Evolutionary conservation across 2,888 invertebrate species (phyloP).

Genomic region (Cosmopolites sordidus): DNA sequence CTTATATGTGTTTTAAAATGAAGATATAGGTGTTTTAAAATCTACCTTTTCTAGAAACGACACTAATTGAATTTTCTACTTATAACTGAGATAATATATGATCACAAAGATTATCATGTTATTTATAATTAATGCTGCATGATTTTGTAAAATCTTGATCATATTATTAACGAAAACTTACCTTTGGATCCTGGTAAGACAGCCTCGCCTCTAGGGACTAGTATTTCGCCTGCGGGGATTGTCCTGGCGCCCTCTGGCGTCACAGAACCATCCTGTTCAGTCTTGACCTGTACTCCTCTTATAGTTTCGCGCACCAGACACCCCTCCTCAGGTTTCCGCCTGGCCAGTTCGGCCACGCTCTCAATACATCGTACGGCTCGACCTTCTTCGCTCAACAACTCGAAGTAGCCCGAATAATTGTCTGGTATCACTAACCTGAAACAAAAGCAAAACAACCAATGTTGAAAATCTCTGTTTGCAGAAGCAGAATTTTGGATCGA

Average conservation of each 20-base stretch:
- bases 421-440: conserved; percentile 87
- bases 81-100: no score
- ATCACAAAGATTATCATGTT: no score
- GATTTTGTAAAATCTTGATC: no score
- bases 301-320: conserved; percentile 78
- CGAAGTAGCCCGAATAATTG: conserved; percentile 88
- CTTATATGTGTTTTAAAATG: no score
- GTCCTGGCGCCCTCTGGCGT: conserved; percentile 66
- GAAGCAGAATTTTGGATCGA: no score
- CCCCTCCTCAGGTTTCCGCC: conserved; percentile 67
- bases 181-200: conserved; percentile 62
- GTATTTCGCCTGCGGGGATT: conserved; percentile 73
- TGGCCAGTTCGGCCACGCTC: conserved; percentile 77
- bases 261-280: conserved; percentile 57
- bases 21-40: no score
- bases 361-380: conserved; percentile 86
- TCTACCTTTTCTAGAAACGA: no score
- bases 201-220: conserved; percentile 73
- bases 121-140: no score
- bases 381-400: conserved; percentile 90
- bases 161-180: conserved; percentile 3
- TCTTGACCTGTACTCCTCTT: conserved; percentile 62
- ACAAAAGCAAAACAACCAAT: conserved; percentile 60
- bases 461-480: no score
- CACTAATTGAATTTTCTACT: neutral